These are phyloP conservation scores for Lepidocyrtoides sp. DNA, from an alignment of 2,888 invertebrate species.

Conservation along the genomic window DNA sequence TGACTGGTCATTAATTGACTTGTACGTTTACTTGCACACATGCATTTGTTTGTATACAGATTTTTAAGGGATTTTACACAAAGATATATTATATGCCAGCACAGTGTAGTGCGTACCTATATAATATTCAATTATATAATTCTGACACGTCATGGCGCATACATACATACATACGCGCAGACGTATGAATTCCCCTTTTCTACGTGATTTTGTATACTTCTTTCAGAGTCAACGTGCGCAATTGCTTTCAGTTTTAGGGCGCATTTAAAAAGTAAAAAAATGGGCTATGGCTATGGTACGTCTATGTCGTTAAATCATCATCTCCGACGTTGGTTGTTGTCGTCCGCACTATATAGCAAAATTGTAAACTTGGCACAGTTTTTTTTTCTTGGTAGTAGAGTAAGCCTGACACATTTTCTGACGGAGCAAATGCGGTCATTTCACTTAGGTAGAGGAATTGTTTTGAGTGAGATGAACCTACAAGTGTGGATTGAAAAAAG, in stretches of 20 bases:
- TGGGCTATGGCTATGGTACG: conserved; percentile 43
- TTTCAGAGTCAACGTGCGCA: not conserved
- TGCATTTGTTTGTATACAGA: not conserved
- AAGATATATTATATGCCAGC: too few species aligned
- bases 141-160: not conserved
- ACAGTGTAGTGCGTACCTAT: not conserved
- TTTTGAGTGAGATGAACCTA: conserved; percentile 13
- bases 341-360: conserved; percentile 21
- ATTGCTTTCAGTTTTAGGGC: conserved; percentile 30
- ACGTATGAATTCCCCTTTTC: not conserved
- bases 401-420: conserved; percentile 52
- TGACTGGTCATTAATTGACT: not conserved
- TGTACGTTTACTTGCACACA: conserved; percentile 7
- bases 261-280: conserved; percentile 53
- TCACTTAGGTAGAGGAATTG: conserved; percentile 29
- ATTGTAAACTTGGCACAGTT: conserved; percentile 51
- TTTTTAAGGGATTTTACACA: too few species aligned
- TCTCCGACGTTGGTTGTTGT: not conserved
- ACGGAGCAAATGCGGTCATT: conserved; percentile 55
- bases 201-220: conserved; percentile 5
- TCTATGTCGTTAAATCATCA: conserved; percentile 3
- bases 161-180: too few species aligned
- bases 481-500: not conserved
- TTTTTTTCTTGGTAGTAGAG: not conserved
- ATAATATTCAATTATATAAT: not conserved